A percentile compares a stretch with the other conserved stretches of the same genome.
phyloP scores from a whole-genome alignment of 2,888 invertebrate genomes.

The Andrena haemorrhoa region DNA sequence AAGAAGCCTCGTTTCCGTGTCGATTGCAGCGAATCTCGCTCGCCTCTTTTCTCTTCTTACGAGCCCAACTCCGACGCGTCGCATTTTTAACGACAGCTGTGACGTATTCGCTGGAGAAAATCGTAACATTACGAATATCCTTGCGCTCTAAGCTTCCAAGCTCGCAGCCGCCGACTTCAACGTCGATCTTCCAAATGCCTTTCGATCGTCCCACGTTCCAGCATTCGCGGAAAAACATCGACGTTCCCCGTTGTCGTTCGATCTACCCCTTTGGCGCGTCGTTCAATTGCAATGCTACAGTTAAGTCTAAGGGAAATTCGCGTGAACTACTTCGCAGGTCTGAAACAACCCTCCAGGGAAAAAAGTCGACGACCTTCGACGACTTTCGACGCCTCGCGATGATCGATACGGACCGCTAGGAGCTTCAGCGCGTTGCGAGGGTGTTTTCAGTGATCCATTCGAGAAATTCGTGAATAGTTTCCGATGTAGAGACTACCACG shows the following conservation, averaged over 20 bases:
- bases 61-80: neutral
- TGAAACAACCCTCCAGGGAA: no score
- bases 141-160: neutral
- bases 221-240: neutral
- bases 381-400: neutral
- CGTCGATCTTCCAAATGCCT: neutral
- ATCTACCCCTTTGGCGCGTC: neutral
- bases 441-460: neutral
- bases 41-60: neutral
- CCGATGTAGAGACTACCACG: neutral
- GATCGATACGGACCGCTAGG: neutral
- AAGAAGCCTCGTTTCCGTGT: constrained; percentile 29
- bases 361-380: no score
- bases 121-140: neutral
- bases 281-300: constrained; percentile 39
- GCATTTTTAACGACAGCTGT: constrained; percentile 4
- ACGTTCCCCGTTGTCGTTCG: neutral
- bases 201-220: neutral
- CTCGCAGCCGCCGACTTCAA: neutral
- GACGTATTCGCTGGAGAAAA: constrained; percentile 28
- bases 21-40: constrained; percentile 26
- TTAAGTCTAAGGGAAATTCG: constrained; percentile 17
- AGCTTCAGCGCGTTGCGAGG: neutral
- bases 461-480: constrained; percentile 21
- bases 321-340: neutral